Evolutionary conservation across 2,888 invertebrate genomes (phyloP).

Genomic region (Halictus ligatus): DNA sequence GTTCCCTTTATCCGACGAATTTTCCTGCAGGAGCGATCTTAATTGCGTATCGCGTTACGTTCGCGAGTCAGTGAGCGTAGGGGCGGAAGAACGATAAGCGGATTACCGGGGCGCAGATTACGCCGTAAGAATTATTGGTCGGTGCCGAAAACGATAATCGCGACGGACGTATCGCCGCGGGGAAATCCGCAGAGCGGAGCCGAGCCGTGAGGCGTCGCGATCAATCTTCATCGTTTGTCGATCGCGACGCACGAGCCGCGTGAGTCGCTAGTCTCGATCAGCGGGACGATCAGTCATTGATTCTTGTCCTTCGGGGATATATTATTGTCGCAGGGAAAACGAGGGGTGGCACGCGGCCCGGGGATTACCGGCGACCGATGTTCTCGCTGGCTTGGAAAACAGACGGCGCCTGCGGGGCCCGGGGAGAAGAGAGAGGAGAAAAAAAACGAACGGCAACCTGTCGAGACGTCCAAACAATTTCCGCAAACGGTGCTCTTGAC

Average conservation of each 20-base stretch:
- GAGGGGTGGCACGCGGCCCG: conserved; percentile 20
- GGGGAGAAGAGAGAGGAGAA: too few species aligned
- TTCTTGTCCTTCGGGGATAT: conserved; percentile 53
- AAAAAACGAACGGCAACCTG: conserved; percentile 30
- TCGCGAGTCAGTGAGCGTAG: conserved; percentile 7
- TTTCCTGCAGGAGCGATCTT: conserved; percentile 34
- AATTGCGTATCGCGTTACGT: conserved; percentile 55
- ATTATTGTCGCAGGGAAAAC: conserved; percentile 33
- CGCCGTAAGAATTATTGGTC: conserved; percentile 57
- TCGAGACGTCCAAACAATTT: conserved; percentile 53
- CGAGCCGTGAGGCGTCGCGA: conserved; percentile 41
- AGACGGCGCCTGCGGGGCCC: conserved; percentile 8
- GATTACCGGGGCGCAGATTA: conserved; percentile 49
- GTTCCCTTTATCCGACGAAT: conserved; percentile 36
- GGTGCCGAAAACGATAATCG: conserved; percentile 56
- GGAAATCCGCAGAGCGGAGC: neutral
- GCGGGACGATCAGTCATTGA: conserved; percentile 65
- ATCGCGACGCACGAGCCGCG: conserved; percentile 37
- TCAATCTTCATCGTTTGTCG: conserved; percentile 76
- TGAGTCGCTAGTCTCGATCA: conserved; percentile 22
- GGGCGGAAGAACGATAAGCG: conserved; percentile 40
- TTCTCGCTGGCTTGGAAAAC: conserved; percentile 42
- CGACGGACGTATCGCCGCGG: conserved; percentile 23
- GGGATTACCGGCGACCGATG: conserved; percentile 34
- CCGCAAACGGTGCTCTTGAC: conserved; percentile 14